phyloP scores from a whole-genome alignment of 2,888 invertebrate genomes.

The Schizotus pectinicornis region DNA sequence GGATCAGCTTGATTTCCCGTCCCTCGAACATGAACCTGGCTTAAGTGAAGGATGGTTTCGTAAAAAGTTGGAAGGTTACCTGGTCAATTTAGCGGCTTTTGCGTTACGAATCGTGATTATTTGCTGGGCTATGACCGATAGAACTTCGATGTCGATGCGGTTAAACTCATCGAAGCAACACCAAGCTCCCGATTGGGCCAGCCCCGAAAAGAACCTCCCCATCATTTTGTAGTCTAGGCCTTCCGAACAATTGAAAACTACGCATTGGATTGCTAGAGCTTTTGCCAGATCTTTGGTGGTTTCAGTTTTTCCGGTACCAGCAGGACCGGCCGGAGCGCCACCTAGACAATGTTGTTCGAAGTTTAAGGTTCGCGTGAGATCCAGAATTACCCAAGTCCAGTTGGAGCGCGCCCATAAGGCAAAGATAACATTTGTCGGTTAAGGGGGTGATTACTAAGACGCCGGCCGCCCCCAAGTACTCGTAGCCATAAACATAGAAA shows the following conservation, averaged over 20 bases:
- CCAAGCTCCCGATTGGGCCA: constrained; percentile 91
- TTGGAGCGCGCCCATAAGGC: constrained; percentile 89
- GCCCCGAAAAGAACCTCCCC: constrained; percentile 88
- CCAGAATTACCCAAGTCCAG: constrained; percentile 69
- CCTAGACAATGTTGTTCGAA: constrained; percentile 56
- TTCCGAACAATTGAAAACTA: constrained; percentile 92
- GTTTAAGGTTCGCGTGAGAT: no score
- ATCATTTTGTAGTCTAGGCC: constrained; percentile 80
- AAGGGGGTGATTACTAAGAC: constrained; percentile 88
- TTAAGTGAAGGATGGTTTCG: constrained; percentile 11
- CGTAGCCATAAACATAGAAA: constrained; percentile 83
- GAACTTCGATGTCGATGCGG: constrained; percentile 87
- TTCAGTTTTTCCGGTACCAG: constrained; percentile 90
- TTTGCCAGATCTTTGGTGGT: constrained; percentile 91
- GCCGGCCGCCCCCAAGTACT: constrained; percentile 87
- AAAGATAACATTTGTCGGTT: constrained; percentile 87
- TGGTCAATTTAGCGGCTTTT: constrained; percentile 70
- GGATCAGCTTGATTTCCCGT: constrained; percentile 81
- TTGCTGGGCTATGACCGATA: constrained; percentile 90
- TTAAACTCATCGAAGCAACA: constrained; percentile 94
- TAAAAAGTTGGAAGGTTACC: constrained; percentile 47
- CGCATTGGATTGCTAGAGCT: constrained; percentile 85
- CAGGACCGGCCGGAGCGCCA: constrained; percentile 89
- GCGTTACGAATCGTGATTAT: constrained; percentile 87
- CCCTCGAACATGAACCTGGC: constrained; percentile 87